Evolutionary conservation across 2,797 vertebrate genomes (phyloP).

Genomic region (Lophius americanus): DNA sequence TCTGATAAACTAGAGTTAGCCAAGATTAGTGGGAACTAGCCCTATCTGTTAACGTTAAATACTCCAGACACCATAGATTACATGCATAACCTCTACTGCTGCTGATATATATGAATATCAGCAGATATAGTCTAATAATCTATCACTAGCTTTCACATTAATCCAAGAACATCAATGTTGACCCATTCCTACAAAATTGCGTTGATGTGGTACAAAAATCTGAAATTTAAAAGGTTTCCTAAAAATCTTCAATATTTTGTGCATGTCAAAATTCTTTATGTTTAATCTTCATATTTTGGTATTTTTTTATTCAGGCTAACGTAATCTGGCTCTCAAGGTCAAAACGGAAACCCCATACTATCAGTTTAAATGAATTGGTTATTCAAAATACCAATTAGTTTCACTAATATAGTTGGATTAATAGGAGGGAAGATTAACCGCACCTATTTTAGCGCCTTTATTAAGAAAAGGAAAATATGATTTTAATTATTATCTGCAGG

Average conservation of each 20-base stretch:
- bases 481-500: neutral
- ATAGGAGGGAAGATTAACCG: neutral
- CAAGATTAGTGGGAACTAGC: too few species aligned
- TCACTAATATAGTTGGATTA: constrained; percentile 5
- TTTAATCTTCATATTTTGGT: constrained; percentile 28
- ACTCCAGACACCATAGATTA: too few species aligned
- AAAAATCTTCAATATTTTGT: constrained; percentile 9
- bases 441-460: neutral
- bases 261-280: constrained; percentile 28
- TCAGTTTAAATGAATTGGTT: constrained; percentile 45
- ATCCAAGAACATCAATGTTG: too few species aligned
- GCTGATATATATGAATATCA: neutral
- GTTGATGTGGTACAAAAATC: neutral
- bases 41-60: too few species aligned
- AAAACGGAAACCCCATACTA: constrained; percentile 29
- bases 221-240: neutral
- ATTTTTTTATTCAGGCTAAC: constrained; percentile 38
- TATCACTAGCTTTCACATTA: too few species aligned
- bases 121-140: neutral
- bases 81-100: too few species aligned
- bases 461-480: neutral
- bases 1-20: too few species aligned
- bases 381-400: constrained; percentile 18
- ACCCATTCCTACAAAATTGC: neutral
- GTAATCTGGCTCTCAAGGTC: constrained; percentile 49